phyloP scores from a whole-genome alignment of 2,888 invertebrate species.

The Eilema depressum region DNA sequence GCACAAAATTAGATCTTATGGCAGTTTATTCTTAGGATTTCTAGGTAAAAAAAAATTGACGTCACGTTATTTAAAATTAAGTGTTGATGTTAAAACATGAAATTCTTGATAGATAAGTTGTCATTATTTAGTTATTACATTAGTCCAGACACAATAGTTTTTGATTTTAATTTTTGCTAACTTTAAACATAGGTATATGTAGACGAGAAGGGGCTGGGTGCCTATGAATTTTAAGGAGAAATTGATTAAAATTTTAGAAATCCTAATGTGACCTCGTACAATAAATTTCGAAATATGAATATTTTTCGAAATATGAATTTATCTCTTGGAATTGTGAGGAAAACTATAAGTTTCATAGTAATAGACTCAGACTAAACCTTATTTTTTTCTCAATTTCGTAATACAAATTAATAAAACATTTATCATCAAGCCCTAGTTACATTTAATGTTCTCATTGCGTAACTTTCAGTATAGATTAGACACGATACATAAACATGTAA shows the following conservation, averaged over 20 bases:
- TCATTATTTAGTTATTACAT: background rate
- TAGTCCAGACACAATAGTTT: background rate
- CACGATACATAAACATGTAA: conserved; percentile 39
- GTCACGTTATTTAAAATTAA: background rate
- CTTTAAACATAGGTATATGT: background rate
- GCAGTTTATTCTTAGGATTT: background rate
- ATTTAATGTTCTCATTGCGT: conserved; percentile 2
- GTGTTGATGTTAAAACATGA: background rate
- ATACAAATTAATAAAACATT: background rate
- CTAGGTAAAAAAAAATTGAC: background rate
- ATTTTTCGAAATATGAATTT: background rate
- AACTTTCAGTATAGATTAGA: conserved; percentile 27
- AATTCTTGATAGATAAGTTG: background rate
- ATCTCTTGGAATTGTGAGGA: background rate
- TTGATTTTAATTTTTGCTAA: background rate
- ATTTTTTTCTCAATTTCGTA: background rate
- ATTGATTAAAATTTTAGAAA: too few species aligned
- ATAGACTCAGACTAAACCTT: background rate
- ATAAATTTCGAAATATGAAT: background rate
- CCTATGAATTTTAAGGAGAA: too few species aligned
- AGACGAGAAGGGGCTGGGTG: too few species aligned
- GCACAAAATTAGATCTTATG: background rate
- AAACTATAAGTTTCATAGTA: background rate
- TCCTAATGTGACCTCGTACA: too few species aligned
- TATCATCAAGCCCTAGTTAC: background rate